phyloP scores from a whole-genome alignment of 2,113 vertebrate species.

The Neotoma lepida region DNA sequence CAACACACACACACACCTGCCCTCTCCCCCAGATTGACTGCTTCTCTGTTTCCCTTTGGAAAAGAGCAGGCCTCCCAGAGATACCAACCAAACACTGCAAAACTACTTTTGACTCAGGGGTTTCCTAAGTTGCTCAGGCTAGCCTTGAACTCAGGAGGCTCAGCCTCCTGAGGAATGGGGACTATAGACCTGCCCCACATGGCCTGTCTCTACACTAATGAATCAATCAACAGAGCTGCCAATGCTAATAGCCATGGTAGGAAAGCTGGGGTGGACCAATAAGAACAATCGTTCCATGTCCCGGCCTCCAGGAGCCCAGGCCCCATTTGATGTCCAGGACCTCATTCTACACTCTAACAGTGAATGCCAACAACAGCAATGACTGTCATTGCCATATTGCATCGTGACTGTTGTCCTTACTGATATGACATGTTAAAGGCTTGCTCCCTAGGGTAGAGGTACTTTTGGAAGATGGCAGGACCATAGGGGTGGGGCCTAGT shows the following conservation, averaged over 20 bases:
- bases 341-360: not conserved
- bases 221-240: not conserved
- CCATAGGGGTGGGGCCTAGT: not conserved
- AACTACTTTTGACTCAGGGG: not conserved
- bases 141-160: not conserved
- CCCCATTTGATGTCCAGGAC: not conserved
- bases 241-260: accelerated
- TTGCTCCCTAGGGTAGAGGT: not conserved
- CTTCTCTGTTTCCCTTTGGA: not conserved
- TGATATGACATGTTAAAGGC: not conserved
- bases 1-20: too few relatives aligned
- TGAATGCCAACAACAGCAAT: not conserved
- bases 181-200: not conserved
- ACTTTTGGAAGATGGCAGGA: not conserved
- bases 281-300: not conserved
- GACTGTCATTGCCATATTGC: not conserved
- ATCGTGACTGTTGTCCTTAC: not conserved
- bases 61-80: not conserved
- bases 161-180: not conserved
- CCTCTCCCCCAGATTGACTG: not conserved
- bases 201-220: not conserved
- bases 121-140: not conserved
- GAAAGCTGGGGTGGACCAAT: too few relatives aligned
- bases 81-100: not conserved
- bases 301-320: not conserved